phyloP scores from a whole-genome alignment of 2,113 vertebrate genomes.

The Sarotherodon lohbergeri region DNA sequence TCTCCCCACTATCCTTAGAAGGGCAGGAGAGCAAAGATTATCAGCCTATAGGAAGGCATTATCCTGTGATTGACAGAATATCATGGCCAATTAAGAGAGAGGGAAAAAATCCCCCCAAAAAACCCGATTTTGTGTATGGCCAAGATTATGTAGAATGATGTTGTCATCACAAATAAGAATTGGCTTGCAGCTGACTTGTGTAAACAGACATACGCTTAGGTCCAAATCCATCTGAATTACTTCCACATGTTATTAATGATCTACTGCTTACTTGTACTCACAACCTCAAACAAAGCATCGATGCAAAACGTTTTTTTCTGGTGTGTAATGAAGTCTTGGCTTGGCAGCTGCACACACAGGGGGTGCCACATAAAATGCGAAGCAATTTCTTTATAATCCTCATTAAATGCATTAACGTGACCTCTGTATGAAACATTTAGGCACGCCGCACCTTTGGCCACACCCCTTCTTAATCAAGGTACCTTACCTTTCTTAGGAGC shows the following conservation, averaged over 20 bases:
- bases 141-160: neutral
- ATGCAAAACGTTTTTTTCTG: neutral
- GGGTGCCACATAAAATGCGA: neutral
- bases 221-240: neutral
- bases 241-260: constrained; percentile 1
- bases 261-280: neutral
- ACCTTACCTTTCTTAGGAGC: neutral
- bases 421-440: neutral
- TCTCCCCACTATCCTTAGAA: neutral
- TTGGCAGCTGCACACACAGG: neutral
- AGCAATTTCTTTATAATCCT: neutral
- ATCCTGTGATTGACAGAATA: neutral
- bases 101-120: neutral
- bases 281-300: neutral
- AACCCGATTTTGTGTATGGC: neutral
- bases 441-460: neutral
- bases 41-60: neutral
- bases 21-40: neutral
- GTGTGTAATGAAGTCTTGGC: neutral
- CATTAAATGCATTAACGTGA: neutral
- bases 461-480: neutral
- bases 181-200: neutral
- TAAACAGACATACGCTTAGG: neutral
- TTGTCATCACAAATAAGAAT: neutral
- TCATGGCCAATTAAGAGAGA: neutral